These are phyloP conservation scores for Triplophysa yarkandensis DNA, from an alignment of 2,797 vertebrate species.

Conservation along the genomic window DNA sequence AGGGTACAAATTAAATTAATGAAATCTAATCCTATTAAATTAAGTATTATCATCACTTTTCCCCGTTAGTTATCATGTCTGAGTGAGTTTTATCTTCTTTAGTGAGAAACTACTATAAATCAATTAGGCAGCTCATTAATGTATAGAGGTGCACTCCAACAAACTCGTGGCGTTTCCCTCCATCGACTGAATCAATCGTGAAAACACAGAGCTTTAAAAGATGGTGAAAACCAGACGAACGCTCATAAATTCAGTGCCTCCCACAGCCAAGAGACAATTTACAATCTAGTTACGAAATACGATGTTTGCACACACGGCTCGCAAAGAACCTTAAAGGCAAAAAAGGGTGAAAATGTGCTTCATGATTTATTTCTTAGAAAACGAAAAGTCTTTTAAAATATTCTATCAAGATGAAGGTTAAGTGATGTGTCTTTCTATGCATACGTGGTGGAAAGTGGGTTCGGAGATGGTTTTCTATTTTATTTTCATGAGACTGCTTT, in stretches of 20 bases:
- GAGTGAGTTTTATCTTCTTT: slow-evolving; percentile 5
- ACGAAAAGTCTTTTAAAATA: slow-evolving; percentile 12
- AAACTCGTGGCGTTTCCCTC: slow-evolving; percentile 19
- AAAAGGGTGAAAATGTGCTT: neutral
- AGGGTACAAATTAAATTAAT: slow-evolving; percentile 44
- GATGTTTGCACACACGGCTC: neutral
- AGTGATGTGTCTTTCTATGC: slow-evolving; percentile 25
- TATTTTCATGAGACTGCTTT: slow-evolving; percentile 13
- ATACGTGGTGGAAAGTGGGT: neutral
- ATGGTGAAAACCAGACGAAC: neutral
- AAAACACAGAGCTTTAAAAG: slow-evolving; percentile 25
- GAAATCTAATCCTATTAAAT: no score
- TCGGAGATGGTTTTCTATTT: slow-evolving; percentile 16
- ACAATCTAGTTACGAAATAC: neutral
- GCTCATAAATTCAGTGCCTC: slow-evolving; percentile 1
- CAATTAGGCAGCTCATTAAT: slow-evolving; percentile 59
- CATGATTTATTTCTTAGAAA: slow-evolving; percentile 9
- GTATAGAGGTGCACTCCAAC: slow-evolving; percentile 39
- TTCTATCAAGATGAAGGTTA: slow-evolving; percentile 36
- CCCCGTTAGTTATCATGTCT: slow-evolving; percentile 27
- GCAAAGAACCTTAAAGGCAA: neutral
- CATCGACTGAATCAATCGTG: slow-evolving; percentile 36
- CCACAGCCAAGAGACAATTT: neutral
- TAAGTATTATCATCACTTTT: slow-evolving; percentile 46
- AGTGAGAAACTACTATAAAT: slow-evolving; percentile 58